Percentiles rank a stretch among this genome's conserved stretches.
These are phyloP conservation scores for Cyclopterus lumpus DNA, from an alignment of 2,797 vertebrate genomes.

Conservation along the genomic window DNA sequence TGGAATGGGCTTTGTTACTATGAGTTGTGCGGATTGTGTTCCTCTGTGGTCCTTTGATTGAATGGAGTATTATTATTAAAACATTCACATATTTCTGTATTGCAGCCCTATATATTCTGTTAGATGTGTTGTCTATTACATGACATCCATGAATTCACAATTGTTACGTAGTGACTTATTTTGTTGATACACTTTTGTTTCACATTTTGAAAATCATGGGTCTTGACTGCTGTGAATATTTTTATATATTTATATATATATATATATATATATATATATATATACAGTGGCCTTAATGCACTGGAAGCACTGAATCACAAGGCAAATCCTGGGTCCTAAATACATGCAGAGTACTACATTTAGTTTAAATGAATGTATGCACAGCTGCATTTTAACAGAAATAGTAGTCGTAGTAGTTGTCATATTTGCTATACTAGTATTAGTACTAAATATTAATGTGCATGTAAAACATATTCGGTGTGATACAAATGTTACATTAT, in stretches of 20 bases:
- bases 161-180: not conserved
- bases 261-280: no score
- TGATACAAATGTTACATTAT: slow-evolving; percentile 2
- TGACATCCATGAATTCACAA: not conserved
- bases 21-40: slow-evolving; percentile 26
- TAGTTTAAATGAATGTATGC: no score
- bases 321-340: not conserved
- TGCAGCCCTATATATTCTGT: not conserved
- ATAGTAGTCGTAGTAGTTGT: no score
- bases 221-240: not conserved
- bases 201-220: not conserved
- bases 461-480: not conserved
- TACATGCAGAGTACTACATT: not conserved
- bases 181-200: not conserved
- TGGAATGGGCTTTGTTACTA: slow-evolving; percentile 56
- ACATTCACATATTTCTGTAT: slow-evolving; percentile 8
- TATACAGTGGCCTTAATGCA: not conserved
- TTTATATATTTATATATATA: not conserved
- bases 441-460: not conserved
- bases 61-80: slow-evolving; percentile 21
- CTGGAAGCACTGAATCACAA: not conserved
- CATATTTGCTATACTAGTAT: not conserved
- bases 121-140: not conserved
- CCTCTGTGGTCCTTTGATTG: slow-evolving; percentile 12
- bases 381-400: no score